A percentile compares a stretch with the other conserved stretches of the same genome.
Evolutionary conservation across 2,888 invertebrate genomes (phyloP).

Genomic region (Artemia sinica): DNA sequence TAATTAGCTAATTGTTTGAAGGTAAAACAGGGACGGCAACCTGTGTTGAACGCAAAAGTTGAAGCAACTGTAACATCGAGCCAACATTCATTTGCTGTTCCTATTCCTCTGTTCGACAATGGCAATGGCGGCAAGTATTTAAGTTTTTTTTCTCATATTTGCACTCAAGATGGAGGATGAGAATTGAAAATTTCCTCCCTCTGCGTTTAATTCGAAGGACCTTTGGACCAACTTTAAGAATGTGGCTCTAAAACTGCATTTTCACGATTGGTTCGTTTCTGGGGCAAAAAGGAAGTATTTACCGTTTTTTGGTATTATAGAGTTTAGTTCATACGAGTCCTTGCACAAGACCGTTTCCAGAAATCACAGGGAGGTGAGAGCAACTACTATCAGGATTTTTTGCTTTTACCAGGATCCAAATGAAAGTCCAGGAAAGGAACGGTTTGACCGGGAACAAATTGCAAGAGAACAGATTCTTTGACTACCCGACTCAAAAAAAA

Average conservation of each 20-base stretch:
- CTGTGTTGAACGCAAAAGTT: slow-evolving; percentile 42
- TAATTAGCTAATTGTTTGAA: slow-evolving; percentile 28
- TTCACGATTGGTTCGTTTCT: too few relatives aligned
- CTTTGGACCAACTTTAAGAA: too few relatives aligned
- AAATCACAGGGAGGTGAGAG: not conserved
- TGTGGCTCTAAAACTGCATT: too few relatives aligned
- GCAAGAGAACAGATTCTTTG: too few relatives aligned
- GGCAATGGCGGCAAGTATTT: slow-evolving; percentile 37
- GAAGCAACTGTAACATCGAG: slow-evolving; percentile 34
- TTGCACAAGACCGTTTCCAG: too few relatives aligned
- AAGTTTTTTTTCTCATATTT: slow-evolving; percentile 5
- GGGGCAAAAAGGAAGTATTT: too few relatives aligned
- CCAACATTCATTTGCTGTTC: slow-evolving; percentile 28
- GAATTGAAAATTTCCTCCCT: not conserved
- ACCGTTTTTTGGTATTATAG: too few relatives aligned
- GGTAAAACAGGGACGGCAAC: slow-evolving; percentile 38
- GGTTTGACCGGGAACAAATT: too few relatives aligned
- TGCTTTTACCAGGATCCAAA: slow-evolving; percentile 21
- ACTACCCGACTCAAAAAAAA: too few relatives aligned
- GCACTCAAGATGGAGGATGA: not conserved
- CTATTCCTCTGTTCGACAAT: slow-evolving; percentile 38
- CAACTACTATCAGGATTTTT: not conserved
- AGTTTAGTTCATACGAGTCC: too few relatives aligned
- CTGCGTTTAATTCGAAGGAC: too few relatives aligned
- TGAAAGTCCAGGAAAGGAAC: too few relatives aligned